Conservation (phyloP, 2,888 invertebrate genomes). For the Synergus japonicus region DNA sequence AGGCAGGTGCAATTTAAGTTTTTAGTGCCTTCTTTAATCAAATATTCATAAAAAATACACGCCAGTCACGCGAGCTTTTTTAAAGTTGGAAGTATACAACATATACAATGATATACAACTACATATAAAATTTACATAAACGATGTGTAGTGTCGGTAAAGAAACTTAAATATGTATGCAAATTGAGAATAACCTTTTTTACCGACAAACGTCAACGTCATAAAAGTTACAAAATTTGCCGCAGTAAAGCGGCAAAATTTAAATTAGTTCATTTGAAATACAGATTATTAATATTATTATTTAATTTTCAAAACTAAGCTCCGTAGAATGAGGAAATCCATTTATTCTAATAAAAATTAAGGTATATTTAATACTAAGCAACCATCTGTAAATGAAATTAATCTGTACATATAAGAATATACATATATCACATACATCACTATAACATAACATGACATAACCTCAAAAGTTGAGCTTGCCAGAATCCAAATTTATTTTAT, state of each 20-base stretch:
- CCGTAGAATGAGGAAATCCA: neutral
- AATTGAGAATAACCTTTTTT: neutral
- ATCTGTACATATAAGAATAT: neutral
- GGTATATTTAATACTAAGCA: neutral
- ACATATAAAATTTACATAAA: too few species aligned
- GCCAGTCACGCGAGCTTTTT: neutral
- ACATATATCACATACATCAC: too few species aligned
- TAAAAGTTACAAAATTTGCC: too few species aligned
- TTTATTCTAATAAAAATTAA: neutral
- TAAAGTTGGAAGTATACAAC: too few species aligned
- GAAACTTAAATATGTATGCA: neutral
- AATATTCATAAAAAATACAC: neutral
- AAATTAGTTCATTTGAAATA: neutral
- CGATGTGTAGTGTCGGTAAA: neutral
- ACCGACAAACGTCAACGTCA: neutral
- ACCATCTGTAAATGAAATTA: neutral
- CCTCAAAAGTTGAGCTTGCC: neutral
- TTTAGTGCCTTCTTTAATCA: neutral
- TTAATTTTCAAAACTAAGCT: neutral
- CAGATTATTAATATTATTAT: neutral
- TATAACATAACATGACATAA: neutral
- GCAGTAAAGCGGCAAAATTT: neutral
- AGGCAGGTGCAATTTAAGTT: neutral
- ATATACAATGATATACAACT: too few species aligned
- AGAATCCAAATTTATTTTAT: neutral